A percentile compares a stretch with the other conserved stretches of the same genome.
Evolutionary conservation across 2,113 vertebrate genomes (phyloP).

Genomic region (Bombycilla garrulus): DNA sequence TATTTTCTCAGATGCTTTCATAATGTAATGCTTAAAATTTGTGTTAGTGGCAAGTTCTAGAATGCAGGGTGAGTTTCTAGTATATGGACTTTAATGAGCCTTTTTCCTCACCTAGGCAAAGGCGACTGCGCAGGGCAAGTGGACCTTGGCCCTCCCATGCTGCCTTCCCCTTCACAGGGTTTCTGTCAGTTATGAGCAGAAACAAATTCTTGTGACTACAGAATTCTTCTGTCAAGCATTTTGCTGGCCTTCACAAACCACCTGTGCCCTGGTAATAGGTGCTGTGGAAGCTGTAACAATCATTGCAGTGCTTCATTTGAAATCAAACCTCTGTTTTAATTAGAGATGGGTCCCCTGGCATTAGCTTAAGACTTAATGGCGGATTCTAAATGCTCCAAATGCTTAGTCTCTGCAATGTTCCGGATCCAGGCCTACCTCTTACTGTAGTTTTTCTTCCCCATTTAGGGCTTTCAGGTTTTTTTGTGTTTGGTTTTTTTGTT

Average conservation of each 20-base stretch:
- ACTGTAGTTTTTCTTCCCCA: neutral
- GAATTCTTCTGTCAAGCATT: neutral
- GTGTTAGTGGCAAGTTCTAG: neutral
- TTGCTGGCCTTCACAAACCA: neutral
- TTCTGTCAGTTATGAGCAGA: neutral
- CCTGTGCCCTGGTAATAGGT: neutral
- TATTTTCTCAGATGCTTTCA: neutral
- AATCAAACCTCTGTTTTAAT: neutral
- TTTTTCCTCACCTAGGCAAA: neutral
- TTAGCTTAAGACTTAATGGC: neutral
- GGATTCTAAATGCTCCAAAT: neutral
- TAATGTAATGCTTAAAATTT: neutral
- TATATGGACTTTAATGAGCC: neutral
- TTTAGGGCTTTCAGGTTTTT: neutral
- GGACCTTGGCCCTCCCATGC: neutral
- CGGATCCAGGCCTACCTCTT: neutral
- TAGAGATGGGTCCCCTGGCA: neutral
- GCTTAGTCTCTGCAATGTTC: neutral
- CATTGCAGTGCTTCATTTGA: neutral
- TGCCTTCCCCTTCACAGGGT: neutral
- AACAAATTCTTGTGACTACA: neutral
- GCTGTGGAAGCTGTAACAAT: neutral
- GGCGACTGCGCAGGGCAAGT: accelerated
- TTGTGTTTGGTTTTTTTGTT: neutral
- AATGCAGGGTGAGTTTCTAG: neutral